A percentile compares a stretch with the other conserved stretches of the same genome.
These are phyloP conservation scores for Drosophila peninsularis DNA, from an alignment of 2,888 invertebrate species.

Conservation along the genomic window DNA sequence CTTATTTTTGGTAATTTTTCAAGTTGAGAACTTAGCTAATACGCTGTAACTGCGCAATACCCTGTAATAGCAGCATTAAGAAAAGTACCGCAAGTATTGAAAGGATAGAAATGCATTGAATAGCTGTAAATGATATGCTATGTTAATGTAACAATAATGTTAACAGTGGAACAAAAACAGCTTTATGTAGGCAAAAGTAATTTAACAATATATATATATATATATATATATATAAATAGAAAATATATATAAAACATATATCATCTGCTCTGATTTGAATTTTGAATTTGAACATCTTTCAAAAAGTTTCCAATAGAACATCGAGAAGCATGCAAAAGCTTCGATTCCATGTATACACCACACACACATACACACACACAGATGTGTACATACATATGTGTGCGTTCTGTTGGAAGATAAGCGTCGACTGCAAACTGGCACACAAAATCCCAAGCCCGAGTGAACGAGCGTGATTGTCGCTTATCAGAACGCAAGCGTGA, in stretches of 20 bases:
- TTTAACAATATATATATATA: too few relatives aligned
- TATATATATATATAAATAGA: not conserved
- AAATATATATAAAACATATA: slow-evolving; percentile 1
- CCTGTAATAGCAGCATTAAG: not conserved
- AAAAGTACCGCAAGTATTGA: not conserved
- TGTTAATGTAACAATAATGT: not conserved
- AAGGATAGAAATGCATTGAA: not conserved
- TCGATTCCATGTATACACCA: slow-evolving; percentile 17
- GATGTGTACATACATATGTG: not conserved
- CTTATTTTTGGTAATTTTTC: too few relatives aligned
- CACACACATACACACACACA: not conserved
- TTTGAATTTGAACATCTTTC: not conserved
- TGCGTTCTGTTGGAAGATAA: slow-evolving; percentile 32
- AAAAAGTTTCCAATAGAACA: slow-evolving; percentile 2
- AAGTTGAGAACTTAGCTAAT: not conserved
- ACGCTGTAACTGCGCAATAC: not conserved
- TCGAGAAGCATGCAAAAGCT: slow-evolving; percentile 8
- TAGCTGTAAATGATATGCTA: not conserved
- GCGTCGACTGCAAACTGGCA: slow-evolving; percentile 43
- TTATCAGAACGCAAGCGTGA: slow-evolving; percentile 31
- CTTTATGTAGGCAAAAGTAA: not conserved
- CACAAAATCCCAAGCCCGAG: slow-evolving; percentile 55
- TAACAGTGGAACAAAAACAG: not conserved
- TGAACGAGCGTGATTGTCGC: slow-evolving; percentile 54
- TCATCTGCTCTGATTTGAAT: not conserved